Base-by-base conservation (phyloP, 1,140 invertebrate genomes). In the Chironomus striatipennis region DNA sequence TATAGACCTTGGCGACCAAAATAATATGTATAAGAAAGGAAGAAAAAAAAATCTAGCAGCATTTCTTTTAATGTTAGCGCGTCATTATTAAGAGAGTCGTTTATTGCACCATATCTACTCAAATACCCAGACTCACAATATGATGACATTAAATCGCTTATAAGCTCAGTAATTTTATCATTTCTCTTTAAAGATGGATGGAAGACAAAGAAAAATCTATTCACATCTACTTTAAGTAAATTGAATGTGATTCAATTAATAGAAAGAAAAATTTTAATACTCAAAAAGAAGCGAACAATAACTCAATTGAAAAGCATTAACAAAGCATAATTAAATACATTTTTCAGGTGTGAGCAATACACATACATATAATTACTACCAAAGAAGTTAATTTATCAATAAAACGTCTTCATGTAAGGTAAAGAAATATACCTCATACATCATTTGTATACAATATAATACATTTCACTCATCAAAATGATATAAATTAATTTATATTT, bases 101-200 rank as follows among this genome's bases (percentile, higher is more conserved):
- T 70, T 70, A 70, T 70, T 70, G 65, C 65, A 20, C 17, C 65
- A 9, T 34, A 34, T 70, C 65, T 70, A 18, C 18, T 17, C 64
- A 67, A 7, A 17, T 17, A 18, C 17, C 18, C 64, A 18, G 9
- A 8, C 65, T 18, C 65, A 18, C 18, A 70, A 70, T 70, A 70
- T 70, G 65, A 70, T 70, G 65, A 70, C 65, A 70, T 70, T 70
- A 70, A 20, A 70, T 70, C 20, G 65, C 65, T 70, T 70, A 70
- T 18, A 57, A 17, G 65, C 65, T 21, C 65, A 70, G 47, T 34
- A 34, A 34, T 34, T 34, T 34, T 34, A 34, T 34, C 5, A 34
- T 34, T 34, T 34, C 24, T 34, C 24, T 34, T 34, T 34, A 34
- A 57, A 12, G 12, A 57, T 57, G 8, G 1, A 5, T 57, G 4